Percentiles rank a stretch among this genome's conserved stretches.
These are phyloP conservation scores for Aix galericulata DNA, from an alignment of 2,113 vertebrate species.

Conservation along the genomic window DNA sequence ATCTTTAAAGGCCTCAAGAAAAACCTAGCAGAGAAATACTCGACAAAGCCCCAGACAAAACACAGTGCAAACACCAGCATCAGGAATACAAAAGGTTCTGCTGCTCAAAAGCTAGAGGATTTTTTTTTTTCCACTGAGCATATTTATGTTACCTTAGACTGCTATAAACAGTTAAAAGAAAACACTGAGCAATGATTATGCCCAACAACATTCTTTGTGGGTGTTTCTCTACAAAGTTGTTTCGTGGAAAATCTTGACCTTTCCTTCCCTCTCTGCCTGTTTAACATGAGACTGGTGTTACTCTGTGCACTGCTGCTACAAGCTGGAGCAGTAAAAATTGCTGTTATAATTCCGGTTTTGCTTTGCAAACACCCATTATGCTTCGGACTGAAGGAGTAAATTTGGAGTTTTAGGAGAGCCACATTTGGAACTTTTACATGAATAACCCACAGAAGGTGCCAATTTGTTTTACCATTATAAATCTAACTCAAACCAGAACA, in stretches of 20 bases:
- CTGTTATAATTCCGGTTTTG: neutral
- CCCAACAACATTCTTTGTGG: neutral
- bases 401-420: neutral
- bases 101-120: neutral
- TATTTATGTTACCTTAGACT: neutral
- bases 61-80: neutral
- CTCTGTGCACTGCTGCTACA: neutral
- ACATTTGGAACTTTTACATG: neutral
- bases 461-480: neutral
- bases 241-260: neutral
- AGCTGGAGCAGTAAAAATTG: neutral
- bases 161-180: neutral
- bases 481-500: neutral
- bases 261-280: neutral
- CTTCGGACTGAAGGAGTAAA: neutral
- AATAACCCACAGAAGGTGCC: neutral
- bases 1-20: conserved; percentile 8
- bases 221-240: neutral
- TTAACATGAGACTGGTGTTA: neutral
- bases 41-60: conserved; percentile 21
- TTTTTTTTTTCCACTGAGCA: neutral
- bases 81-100: neutral
- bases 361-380: neutral
- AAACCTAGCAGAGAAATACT: conserved; percentile 3
- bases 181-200: neutral